Conservation (phyloP, 2,113 vertebrate species). For the Xiphophorus maculatus region DNA sequence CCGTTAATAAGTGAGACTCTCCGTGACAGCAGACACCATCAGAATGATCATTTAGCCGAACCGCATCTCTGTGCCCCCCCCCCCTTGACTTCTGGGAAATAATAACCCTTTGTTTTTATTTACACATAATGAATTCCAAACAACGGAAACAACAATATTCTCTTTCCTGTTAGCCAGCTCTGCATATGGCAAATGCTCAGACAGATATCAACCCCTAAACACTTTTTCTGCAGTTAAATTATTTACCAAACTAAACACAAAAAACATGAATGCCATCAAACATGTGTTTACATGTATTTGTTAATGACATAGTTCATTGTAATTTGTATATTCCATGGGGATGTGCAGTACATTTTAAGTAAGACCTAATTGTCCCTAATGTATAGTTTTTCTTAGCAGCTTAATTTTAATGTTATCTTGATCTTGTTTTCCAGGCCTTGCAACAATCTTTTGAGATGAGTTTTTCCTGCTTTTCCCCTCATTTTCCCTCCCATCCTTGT, state of each 20-base stretch:
- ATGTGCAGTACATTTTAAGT: too few relatives aligned
- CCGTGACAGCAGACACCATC: conserved; percentile 9
- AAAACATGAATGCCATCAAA: background rate
- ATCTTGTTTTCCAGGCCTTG: too few relatives aligned
- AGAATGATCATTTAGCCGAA: conserved; percentile 38
- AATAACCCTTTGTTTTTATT: background rate
- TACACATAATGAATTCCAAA: background rate
- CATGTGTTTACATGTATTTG: too few relatives aligned
- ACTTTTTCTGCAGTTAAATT: background rate
- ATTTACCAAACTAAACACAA: conserved; percentile 1
- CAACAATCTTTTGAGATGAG: too few relatives aligned
- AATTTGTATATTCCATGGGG: too few relatives aligned
- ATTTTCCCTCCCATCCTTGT: too few relatives aligned
- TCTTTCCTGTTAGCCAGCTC: background rate
- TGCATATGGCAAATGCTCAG: background rate
- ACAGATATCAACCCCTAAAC: conserved; percentile 12
- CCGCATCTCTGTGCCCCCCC: background rate
- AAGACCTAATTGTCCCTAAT: too few relatives aligned
- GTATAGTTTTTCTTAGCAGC: too few relatives aligned
- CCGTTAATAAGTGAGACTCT: conserved; percentile 35
- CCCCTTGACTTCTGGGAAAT: conserved; percentile 9
- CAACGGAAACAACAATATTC: background rate
- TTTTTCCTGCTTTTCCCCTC: too few relatives aligned
- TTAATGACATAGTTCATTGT: too few relatives aligned
- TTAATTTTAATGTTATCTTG: too few relatives aligned